phyloP scores from a whole-genome alignment of 2,113 vertebrate genomes.

The Varanus komodoensis region DNA sequence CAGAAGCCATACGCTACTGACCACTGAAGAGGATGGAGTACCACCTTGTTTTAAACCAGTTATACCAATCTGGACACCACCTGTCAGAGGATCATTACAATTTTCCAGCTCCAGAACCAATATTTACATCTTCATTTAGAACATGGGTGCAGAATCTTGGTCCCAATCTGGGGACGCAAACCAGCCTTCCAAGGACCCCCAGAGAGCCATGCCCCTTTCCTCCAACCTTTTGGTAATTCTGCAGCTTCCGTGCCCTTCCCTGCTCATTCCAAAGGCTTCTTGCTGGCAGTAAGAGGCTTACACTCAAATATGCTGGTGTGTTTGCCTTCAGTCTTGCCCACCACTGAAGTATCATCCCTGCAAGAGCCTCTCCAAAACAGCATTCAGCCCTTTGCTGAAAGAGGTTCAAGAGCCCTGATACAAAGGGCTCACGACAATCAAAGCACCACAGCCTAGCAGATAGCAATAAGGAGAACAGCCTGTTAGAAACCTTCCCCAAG shows the following conservation, averaged over 20 bases:
- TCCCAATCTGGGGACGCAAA: too few species aligned
- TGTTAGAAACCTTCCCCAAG: background rate
- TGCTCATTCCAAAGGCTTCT: too few species aligned
- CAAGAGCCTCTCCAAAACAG: too few species aligned
- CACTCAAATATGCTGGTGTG: too few species aligned
- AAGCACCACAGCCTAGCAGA: background rate
- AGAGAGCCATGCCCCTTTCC: too few species aligned
- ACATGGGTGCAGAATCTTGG: background rate
- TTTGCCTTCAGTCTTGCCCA: too few species aligned
- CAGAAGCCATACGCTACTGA: background rate
- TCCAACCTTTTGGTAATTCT: too few species aligned
- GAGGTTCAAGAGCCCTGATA: background rate
- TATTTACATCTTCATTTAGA: background rate
- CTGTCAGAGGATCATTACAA: background rate
- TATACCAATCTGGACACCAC: background rate
- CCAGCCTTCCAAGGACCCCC: too few species aligned
- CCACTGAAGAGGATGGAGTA: background rate
- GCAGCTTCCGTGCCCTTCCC: too few species aligned
- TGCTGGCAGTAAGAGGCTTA: too few species aligned
- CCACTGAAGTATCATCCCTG: too few species aligned
- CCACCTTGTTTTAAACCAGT: background rate
- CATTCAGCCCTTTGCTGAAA: too few species aligned
- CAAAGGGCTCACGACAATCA: background rate
- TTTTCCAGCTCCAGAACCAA: background rate
- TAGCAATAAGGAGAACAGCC: background rate